Percentiles rank a stretch among this genome's conserved stretches.
Evolutionary conservation across 2,888 invertebrate species (phyloP).

Genomic region (Cheilosia impressa): DNA sequence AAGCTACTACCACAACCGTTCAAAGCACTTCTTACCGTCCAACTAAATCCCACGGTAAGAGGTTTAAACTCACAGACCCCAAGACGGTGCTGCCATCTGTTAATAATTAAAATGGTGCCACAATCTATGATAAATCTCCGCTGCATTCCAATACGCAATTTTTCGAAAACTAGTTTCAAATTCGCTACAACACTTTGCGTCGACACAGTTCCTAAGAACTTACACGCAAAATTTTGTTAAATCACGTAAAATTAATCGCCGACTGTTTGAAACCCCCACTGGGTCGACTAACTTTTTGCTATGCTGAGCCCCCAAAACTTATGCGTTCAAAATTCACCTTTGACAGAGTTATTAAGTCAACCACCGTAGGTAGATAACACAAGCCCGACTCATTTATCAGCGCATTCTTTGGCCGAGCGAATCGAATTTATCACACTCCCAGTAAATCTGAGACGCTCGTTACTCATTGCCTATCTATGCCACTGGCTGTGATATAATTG

Average conservation of each 20-base stretch:
- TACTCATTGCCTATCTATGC: not conserved
- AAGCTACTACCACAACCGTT: too few relatives aligned
- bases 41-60: not conserved
- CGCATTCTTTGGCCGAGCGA: conserved; percentile 28
- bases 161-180: not conserved
- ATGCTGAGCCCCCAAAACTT: not conserved
- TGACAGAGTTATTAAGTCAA: conserved; percentile 32
- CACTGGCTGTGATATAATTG: conserved; percentile 51
- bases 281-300: not conserved
- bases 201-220: not conserved
- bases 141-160: not conserved
- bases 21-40: not conserved
- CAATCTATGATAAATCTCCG: not conserved
- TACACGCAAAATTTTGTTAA: not conserved
- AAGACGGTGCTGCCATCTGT: not conserved
- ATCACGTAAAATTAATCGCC: not conserved
- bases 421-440: conserved; percentile 47
- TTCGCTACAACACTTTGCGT: not conserved
- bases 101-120: not conserved
- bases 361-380: conserved; percentile 1
- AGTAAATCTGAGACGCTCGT: conserved; percentile 14
- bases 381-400: conserved; percentile 35
- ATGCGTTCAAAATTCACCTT: conserved; percentile 21
- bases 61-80: not conserved
- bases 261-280: not conserved